These are phyloP conservation scores for Acanthaster planci DNA, from an alignment of 35 echinoderm and acorn worm species.

Conservation along the genomic window DNA sequence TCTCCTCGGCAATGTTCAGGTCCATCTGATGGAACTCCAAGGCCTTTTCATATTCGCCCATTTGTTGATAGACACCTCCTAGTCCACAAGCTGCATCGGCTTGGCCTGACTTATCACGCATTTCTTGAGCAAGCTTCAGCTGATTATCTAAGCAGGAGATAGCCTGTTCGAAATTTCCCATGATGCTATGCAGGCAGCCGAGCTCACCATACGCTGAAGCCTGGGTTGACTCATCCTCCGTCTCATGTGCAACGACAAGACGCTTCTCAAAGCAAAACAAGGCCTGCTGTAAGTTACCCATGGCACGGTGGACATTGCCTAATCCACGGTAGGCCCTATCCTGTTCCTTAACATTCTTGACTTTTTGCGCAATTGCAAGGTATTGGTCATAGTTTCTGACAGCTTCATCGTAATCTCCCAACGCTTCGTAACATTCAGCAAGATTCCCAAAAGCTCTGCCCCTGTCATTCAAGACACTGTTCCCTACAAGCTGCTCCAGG, in stretches of 20 bases:
- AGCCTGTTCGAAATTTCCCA: conserved; percentile 99
- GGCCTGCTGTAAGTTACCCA: conserved; percentile 95
- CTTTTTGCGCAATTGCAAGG: conserved; percentile 78
- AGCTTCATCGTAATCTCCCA: conserved; percentile 92
- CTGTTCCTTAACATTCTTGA: conserved; percentile 76
- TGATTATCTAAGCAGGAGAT: conserved; percentile 96
- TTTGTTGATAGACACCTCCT: conserved; percentile 90
- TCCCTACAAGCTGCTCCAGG: conserved; percentile 76
- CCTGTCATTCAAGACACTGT: conserved; percentile 72
- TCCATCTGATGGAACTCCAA: conserved; percentile 93
- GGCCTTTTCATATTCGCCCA: conserved; percentile 94
- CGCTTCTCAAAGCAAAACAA: conserved; percentile 97
- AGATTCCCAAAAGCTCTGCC: conserved; percentile 88
- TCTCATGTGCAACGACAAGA: conserved; percentile 87
- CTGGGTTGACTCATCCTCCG: conserved; percentile 68
- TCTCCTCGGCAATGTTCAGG: conserved; percentile 85
- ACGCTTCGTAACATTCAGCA: conserved; percentile 95
- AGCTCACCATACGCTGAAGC: conserved; percentile 96
- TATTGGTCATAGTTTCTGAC: conserved; percentile 94
- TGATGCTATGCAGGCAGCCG: conserved; percentile 90
- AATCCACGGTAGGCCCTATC: conserved; percentile 91
- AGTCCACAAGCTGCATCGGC: conserved; percentile 94
- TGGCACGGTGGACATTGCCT: conserved; percentile 78
- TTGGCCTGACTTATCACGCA: conserved; percentile 73
- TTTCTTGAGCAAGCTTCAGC: conserved; percentile 74